Conservation (phyloP, 1,140 invertebrate species). For the Anoplophora glabripennis region DNA sequence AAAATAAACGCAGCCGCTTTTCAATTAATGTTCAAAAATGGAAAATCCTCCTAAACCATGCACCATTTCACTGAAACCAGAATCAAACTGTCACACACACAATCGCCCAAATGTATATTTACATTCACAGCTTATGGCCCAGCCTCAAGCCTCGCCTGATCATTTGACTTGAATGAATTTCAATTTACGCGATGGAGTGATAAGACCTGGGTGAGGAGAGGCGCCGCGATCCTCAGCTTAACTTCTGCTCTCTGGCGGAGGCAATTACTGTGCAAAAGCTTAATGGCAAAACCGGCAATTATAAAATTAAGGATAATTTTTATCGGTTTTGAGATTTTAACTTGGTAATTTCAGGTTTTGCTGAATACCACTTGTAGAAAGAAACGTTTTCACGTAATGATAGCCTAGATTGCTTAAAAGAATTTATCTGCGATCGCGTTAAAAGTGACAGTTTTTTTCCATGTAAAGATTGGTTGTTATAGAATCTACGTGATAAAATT, state of each 20-base stretch:
- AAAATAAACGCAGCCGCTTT: slow-evolving; percentile 39
- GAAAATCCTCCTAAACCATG: slow-evolving; percentile 42
- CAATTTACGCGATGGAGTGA: slow-evolving; percentile 40
- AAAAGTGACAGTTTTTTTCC: too few species aligned
- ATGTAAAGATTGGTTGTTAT: too few species aligned
- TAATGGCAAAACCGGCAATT: too few species aligned
- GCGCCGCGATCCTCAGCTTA: slow-evolving; percentile 6
- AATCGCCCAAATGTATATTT: slow-evolving; percentile 26
- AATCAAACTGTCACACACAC: slow-evolving; percentile 39
- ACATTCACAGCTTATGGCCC: background rate
- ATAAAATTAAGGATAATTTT: too few species aligned
- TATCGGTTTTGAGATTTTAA: too few species aligned
- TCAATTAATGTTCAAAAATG: slow-evolving; percentile 45
- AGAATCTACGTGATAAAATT: too few species aligned
- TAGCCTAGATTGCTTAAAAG: too few species aligned
- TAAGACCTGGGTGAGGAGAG: slow-evolving; percentile 31
- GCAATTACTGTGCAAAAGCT: slow-evolving; percentile 16
- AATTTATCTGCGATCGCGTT: too few species aligned
- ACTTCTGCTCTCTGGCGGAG: slow-evolving; percentile 9
- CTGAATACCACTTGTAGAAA: too few species aligned
- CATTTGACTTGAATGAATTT: slow-evolving; percentile 35
- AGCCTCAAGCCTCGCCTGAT: slow-evolving; percentile 16
- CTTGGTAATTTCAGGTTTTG: too few species aligned
- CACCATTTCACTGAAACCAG: slow-evolving; percentile 41
- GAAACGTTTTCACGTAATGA: too few species aligned